Conservation (phyloP, 1,140 invertebrate genomes). For the Drepana arcuata region DNA sequence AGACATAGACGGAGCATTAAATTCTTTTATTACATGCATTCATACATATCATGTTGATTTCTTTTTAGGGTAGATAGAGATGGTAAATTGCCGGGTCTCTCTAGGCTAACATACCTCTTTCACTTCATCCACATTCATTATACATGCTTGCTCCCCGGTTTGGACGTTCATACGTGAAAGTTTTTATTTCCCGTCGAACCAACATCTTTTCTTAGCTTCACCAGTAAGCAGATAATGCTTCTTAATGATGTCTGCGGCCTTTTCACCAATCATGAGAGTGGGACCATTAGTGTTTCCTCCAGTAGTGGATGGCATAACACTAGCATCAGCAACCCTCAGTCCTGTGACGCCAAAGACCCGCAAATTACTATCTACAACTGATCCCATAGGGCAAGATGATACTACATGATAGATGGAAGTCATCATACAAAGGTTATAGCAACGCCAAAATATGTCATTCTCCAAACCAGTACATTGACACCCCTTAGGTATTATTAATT, state of each 20-base stretch:
- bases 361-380: background rate
- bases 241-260: slow-evolving; percentile 76
- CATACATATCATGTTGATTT: no score
- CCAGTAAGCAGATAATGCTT: no score
- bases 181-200: no score
- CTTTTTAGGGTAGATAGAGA: no score
- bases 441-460: background rate
- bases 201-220: no score
- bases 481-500: background rate
- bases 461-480: background rate
- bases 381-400: background rate
- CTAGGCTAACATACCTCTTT: no score
- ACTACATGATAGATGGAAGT: background rate
- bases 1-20: no score
- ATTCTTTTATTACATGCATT: no score
- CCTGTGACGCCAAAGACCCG: slow-evolving; percentile 76
- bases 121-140: no score
- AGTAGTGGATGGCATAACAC: slow-evolving; percentile 82
- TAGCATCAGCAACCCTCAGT: slow-evolving; percentile 83
- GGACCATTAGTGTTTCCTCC: slow-evolving; percentile 79
- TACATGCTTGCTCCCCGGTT: no score
- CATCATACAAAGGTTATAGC: background rate
- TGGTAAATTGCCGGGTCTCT: no score
- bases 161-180: no score
- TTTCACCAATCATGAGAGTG: slow-evolving; percentile 82